Conservation (phyloP, 2,797 vertebrate species). For the Sparus aurata region DNA sequence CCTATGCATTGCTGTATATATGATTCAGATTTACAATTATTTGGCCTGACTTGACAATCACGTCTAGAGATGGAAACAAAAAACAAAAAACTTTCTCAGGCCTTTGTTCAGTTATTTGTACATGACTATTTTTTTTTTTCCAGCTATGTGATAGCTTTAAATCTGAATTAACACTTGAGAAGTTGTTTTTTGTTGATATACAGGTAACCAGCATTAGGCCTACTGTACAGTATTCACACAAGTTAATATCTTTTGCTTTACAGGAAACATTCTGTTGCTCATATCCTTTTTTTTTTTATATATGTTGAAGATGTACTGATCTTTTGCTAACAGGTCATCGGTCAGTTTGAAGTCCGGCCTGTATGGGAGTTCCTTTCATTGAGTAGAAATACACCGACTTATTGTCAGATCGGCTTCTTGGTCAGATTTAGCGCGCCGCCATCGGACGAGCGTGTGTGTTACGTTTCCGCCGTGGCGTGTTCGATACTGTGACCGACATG, state of each 20-base stretch:
- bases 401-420: slow-evolving; percentile 29
- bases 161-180: slow-evolving; percentile 38
- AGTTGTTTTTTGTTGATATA: slow-evolving; percentile 24
- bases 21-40: slow-evolving; percentile 31
- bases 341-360: slow-evolving; percentile 31
- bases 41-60: slow-evolving; percentile 77
- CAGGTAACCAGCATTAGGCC: slow-evolving; percentile 47
- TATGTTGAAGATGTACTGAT: slow-evolving; percentile 16
- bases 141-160: slow-evolving; percentile 67
- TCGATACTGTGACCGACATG: slow-evolving; percentile 40
- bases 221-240: slow-evolving; percentile 55
- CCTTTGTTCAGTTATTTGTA: slow-evolving; percentile 41
- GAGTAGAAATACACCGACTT: not conserved
- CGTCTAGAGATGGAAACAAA: slow-evolving; percentile 47
- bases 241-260: slow-evolving; percentile 46
- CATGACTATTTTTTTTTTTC: slow-evolving; percentile 16
- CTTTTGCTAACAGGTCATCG: slow-evolving; percentile 9
- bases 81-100: slow-evolving; percentile 52
- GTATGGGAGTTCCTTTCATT: slow-evolving; percentile 16
- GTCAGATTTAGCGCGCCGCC: slow-evolving; percentile 31
- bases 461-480: slow-evolving; percentile 22
- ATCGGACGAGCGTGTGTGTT: slow-evolving; percentile 4
- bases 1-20: slow-evolving; percentile 62
- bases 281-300: slow-evolving; percentile 31
- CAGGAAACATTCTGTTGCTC: slow-evolving; percentile 55